Conservation (phyloP, 2,113 vertebrate species). For the Alligator sinensis region DNA sequence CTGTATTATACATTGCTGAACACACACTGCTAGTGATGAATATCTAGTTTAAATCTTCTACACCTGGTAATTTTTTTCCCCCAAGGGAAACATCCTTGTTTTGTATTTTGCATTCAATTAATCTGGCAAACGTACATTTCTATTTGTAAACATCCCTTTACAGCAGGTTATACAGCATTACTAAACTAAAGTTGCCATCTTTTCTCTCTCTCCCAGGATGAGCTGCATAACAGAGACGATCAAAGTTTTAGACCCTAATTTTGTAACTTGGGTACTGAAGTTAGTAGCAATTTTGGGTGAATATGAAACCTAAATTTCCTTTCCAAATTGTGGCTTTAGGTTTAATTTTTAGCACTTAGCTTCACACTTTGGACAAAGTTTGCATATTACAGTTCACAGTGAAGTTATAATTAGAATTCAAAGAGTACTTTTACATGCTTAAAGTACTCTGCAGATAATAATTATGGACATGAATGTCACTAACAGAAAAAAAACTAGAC, state of each 20-base stretch:
- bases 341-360: not conserved
- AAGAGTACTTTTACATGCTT: not conserved
- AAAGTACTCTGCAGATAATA: not conserved
- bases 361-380: not conserved
- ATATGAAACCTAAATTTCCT: accelerated
- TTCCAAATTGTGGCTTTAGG: not conserved
- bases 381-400: accelerated
- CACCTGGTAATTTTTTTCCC: not conserved
- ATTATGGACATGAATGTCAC: accelerated
- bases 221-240: not conserved
- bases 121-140: not conserved
- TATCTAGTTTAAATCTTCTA: not conserved
- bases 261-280: not conserved
- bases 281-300: not conserved
- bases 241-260: not conserved
- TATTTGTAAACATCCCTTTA: not conserved
- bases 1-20: not conserved
- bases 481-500: not conserved
- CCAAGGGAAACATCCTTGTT: not conserved
- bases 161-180: accelerated
- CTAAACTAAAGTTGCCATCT: not conserved
- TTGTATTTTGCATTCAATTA: not conserved
- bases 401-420: not conserved
- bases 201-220: not conserved
- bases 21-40: not conserved